Conservation (phyloP, 2,888 invertebrate genomes). For the Limnephilus lunatus region DNA sequence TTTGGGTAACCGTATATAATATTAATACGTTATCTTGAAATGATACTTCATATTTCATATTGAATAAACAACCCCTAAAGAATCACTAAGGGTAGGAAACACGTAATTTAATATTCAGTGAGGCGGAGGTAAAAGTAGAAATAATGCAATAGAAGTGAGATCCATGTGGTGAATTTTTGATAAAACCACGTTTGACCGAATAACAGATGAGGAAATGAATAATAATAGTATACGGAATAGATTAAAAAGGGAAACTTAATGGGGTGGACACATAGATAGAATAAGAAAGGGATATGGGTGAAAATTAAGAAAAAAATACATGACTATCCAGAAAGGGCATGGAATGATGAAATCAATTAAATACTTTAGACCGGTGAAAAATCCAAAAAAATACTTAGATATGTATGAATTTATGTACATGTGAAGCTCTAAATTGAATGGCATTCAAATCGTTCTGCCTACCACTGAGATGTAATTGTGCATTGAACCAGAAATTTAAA, state of each 20-base stretch:
- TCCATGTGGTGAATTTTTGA: neutral
- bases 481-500: no score
- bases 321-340: neutral
- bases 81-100: neutral
- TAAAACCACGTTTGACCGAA: neutral
- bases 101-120: neutral
- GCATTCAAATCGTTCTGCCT: neutral
- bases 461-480: neutral
- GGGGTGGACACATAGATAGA: neutral
- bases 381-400: neutral
- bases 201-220: neutral
- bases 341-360: neutral
- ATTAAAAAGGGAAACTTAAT: neutral
- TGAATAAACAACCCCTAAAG: neutral
- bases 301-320: neutral
- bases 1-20: conserved; percentile 2
- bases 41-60: neutral
- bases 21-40: neutral
- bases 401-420: neutral
- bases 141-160: neutral
- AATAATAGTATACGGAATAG: neutral
- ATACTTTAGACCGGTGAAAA: neutral
- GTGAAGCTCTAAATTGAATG: neutral
- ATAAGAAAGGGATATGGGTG: neutral
- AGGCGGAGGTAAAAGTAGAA: neutral